Evolutionary conservation across 2,797 vertebrate species (phyloP).

Genomic region (Semotilus atromaculatus): DNA sequence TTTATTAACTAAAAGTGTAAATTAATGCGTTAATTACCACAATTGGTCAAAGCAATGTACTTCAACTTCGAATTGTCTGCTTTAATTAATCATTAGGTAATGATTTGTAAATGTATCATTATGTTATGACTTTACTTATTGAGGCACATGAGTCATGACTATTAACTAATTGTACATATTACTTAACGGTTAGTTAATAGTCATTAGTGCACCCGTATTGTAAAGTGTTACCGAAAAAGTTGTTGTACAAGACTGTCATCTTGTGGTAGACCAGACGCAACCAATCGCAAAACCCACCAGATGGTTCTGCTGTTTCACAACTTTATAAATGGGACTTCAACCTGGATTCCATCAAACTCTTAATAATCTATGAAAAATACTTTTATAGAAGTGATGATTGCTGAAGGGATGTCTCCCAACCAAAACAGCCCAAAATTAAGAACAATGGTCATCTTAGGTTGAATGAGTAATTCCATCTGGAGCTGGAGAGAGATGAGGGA

Average conservation of each 20-base stretch:
- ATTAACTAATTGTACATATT: too few relatives aligned
- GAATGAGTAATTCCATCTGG: conserved; percentile 44
- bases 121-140: too few relatives aligned
- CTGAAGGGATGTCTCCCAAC: conserved; percentile 4
- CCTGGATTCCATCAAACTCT: conserved; percentile 25
- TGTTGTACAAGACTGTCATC: conserved; percentile 68
- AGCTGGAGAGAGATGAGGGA: not conserved
- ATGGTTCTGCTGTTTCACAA: conserved; percentile 41
- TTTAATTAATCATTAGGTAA: too few relatives aligned
- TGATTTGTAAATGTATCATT: too few relatives aligned
- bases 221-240: too few relatives aligned
- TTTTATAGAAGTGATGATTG: conserved; percentile 21
- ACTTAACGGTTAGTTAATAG: too few relatives aligned
- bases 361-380: conserved; percentile 37
- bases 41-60: too few relatives aligned
- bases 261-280: conserved; percentile 64
- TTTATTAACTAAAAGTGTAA: too few relatives aligned
- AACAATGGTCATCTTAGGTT: conserved; percentile 30
- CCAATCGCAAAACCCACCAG: not conserved
- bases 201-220: too few relatives aligned
- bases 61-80: too few relatives aligned
- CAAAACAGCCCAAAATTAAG: conserved; percentile 5
- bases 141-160: too few relatives aligned
- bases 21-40: too few relatives aligned
- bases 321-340: conserved; percentile 1